Base-by-base conservation (phyloP, 2,113 vertebrate species). In the Phrynosoma blainvillii region DNA sequence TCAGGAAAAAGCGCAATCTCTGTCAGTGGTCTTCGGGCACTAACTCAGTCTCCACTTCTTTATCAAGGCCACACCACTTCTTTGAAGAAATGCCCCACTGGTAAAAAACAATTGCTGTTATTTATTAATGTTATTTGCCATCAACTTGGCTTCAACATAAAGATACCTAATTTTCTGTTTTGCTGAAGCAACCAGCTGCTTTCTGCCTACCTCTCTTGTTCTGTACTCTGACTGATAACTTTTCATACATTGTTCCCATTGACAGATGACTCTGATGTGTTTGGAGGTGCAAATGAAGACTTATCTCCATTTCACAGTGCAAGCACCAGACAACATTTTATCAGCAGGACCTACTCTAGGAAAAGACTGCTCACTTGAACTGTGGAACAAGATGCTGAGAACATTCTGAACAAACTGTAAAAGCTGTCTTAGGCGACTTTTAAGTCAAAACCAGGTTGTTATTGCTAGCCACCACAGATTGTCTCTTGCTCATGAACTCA, bases 21-120 rank as follows among this genome's bases (percentile, higher is more conserved):
- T 0, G 96, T 97, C 1, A 98, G 97, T 59, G 97, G 98, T 83
- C 98, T 99, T 47, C 90, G 97, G n/a, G 97, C 98, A 0, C 98
- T 99, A 88, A 99, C 98, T 36, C 97, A 96, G 87, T 99, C 99
- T 9, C 99, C 98, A 0, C 87, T 99, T 93, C 95, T 99, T 77
- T 98, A 98, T 90, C 96, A 94, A 42, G 95, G 97, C n/a, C 97
- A 92, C 94, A 0, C 94, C 95, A 0, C 96, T 0, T 87, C 95
- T 1, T 87, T 66, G 81, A 94, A 88, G 47, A 96, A 68, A 83
- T 14, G 59, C 79, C 25, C 93, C 92, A 95, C 66, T 95, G 97
- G 96, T 96, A 95, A 77, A 77, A 66, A 92, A 6, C 0, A 0
- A 25, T 21, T 30, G 59, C 52, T 10, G 25, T 25, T 27, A 27